A percentile compares a stretch with the other conserved stretches of the same genome.
Conservation (phyloP, 2,797 vertebrate species). For the Peromyscus melanophrys region DNA sequence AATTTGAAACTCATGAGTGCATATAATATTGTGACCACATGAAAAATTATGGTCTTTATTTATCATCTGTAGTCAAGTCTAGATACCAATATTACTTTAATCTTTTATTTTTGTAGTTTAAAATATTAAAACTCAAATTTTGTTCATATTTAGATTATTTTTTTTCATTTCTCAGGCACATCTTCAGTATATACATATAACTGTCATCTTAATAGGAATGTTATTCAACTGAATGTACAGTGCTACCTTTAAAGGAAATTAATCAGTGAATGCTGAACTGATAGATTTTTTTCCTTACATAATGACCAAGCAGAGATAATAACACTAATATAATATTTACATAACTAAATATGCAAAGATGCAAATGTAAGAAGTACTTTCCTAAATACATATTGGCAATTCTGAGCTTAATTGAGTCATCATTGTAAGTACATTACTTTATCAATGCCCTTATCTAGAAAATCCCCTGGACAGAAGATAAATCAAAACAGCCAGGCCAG, state of each 20-base stretch:
- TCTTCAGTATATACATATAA: conserved; percentile 35
- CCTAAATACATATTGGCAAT: background rate
- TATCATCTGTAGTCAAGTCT: background rate
- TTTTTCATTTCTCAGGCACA: conserved; percentile 52
- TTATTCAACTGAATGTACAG: conserved; percentile 33
- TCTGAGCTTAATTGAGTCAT: background rate
- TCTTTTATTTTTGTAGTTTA: conserved; percentile 33
- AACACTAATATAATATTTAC: background rate
- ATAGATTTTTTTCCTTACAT: background rate
- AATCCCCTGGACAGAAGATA: background rate
- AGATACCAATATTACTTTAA: conserved; percentile 14
- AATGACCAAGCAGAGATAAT: background rate
- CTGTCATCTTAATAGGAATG: conserved; percentile 54
- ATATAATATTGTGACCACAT: background rate
- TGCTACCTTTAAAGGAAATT: conserved; percentile 9
- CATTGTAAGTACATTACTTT: background rate
- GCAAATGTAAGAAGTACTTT: background rate
- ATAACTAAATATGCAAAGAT: background rate
- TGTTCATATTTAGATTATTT: conserved; percentile 20
- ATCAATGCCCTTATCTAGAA: background rate
- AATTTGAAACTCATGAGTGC: background rate
- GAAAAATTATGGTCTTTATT: background rate
- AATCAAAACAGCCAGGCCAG: background rate
- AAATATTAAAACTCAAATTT: background rate
- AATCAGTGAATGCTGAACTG: background rate